phyloP scores from a whole-genome alignment of 2,113 vertebrate species.

The Sylvia atricapilla region DNA sequence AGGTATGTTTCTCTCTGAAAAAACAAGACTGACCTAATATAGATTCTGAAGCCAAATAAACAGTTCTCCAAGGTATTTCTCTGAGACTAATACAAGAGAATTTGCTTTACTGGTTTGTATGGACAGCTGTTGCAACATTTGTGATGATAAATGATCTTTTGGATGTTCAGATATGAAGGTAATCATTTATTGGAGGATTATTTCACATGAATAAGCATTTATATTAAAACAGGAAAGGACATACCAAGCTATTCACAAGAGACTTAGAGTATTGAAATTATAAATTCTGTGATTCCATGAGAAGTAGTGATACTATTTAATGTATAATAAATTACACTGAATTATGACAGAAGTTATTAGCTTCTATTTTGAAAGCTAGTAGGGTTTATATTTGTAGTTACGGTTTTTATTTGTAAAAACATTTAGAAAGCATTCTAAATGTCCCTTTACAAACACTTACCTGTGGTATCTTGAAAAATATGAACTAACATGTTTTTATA shows the following conservation, averaged over 20 bases:
- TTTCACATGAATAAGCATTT: neutral
- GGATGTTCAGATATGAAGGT: neutral
- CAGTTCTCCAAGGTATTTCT: neutral
- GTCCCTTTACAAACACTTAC: neutral
- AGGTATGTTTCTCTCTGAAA: neutral
- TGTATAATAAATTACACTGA: neutral
- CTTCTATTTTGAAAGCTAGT: neutral
- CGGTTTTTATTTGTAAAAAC: neutral
- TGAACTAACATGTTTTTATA: neutral
- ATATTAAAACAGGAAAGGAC: neutral
- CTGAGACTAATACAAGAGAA: neutral
- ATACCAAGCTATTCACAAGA: neutral
- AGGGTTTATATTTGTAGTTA: neutral
- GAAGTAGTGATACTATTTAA: neutral
- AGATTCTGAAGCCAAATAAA: neutral
- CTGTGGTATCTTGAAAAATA: neutral
- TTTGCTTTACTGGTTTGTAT: neutral
- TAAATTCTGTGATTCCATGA: neutral
- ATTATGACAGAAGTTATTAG: neutral
- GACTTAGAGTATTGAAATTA: neutral
- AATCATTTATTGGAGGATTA: neutral
- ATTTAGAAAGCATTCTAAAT: neutral
- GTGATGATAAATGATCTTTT: neutral
- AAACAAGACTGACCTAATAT: neutral
- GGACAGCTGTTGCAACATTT: conserved; percentile 37